A percentile compares a stretch with the other conserved stretches of the same genome.
These are phyloP conservation scores for Melinaea marsaeus DNA, from an alignment of 2,888 invertebrate species.

Conservation along the genomic window DNA sequence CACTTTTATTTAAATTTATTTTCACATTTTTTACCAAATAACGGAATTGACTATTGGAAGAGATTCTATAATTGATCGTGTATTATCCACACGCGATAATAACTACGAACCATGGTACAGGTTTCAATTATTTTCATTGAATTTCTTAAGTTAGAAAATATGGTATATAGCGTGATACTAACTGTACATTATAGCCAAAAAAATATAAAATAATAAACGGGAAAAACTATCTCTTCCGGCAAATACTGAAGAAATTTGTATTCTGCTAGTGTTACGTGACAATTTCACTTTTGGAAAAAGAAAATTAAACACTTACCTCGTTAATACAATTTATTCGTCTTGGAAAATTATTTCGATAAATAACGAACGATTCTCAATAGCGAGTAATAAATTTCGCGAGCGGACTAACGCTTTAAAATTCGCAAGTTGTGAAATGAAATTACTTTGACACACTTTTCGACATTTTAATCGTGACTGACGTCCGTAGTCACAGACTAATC, in stretches of 20 bases:
- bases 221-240: too few relatives aligned
- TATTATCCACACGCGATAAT: slow-evolving; percentile 5
- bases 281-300: slow-evolving; percentile 38
- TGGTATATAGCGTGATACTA: slow-evolving; percentile 6
- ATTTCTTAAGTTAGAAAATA: slow-evolving; percentile 7
- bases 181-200: too few relatives aligned
- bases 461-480: slow-evolving; percentile 51
- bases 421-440: slow-evolving; percentile 46
- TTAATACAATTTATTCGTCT: slow-evolving; percentile 5
- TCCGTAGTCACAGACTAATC: slow-evolving; percentile 32
- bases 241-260: neutral
- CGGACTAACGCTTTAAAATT: slow-evolving; percentile 39
- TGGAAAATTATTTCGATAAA: slow-evolving; percentile 6
- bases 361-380: slow-evolving; percentile 22
- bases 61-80: too few relatives aligned
- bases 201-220: too few relatives aligned
- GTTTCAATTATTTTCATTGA: too few relatives aligned
- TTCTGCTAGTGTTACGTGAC: slow-evolving; percentile 34
- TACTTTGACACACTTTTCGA: slow-evolving; percentile 55
- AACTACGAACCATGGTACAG: too few relatives aligned
- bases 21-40: neutral
- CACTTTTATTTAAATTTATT: slow-evolving; percentile 28
- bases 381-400: slow-evolving; percentile 36
- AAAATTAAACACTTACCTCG: slow-evolving; percentile 35
- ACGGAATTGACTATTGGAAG: slow-evolving; percentile 2